These are phyloP conservation scores for Mandrillus leucophaeus DNA, from an alignment of 2,113 vertebrate genomes.

Conservation along the genomic window DNA sequence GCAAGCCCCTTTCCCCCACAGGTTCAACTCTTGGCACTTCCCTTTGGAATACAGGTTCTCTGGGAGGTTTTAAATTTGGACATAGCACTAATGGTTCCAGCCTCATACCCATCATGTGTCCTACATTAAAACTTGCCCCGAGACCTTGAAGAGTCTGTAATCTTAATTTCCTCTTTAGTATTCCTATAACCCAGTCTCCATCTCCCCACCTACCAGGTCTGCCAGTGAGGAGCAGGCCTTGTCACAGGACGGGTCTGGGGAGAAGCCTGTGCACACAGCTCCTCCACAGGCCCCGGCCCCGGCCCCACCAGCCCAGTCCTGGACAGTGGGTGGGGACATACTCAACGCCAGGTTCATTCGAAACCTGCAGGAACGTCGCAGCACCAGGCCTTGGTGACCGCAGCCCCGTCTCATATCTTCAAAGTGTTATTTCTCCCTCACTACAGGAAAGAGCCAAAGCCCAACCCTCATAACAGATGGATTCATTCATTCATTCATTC, in stretches of 20 bases:
- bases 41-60: neutral
- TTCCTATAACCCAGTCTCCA: neutral
- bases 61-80: slow-evolving; percentile 8
- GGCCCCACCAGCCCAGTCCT: neutral
- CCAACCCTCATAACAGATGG: neutral
- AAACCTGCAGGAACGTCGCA: slow-evolving; percentile 71
- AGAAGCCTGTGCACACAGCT: neutral
- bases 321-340: slow-evolving; percentile 40
- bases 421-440: neutral
- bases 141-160: neutral
- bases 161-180: neutral
- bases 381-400: slow-evolving; percentile 81
- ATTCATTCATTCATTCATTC: neutral
- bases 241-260: neutral
- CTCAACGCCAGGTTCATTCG: slow-evolving; percentile 75
- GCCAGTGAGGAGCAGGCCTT: slow-evolving; percentile 50
- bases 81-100: neutral
- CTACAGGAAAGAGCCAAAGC: neutral
- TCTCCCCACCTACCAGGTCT: slow-evolving; percentile 61
- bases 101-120: neutral
- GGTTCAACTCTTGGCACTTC: neutral
- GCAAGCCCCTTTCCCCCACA: neutral
- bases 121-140: neutral
- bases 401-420: neutral
- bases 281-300: neutral